Percentiles rank a stretch among this genome's conserved stretches.
Conservation (phyloP, 1,140 invertebrate genomes). For the Monomorium pharaonis region DNA sequence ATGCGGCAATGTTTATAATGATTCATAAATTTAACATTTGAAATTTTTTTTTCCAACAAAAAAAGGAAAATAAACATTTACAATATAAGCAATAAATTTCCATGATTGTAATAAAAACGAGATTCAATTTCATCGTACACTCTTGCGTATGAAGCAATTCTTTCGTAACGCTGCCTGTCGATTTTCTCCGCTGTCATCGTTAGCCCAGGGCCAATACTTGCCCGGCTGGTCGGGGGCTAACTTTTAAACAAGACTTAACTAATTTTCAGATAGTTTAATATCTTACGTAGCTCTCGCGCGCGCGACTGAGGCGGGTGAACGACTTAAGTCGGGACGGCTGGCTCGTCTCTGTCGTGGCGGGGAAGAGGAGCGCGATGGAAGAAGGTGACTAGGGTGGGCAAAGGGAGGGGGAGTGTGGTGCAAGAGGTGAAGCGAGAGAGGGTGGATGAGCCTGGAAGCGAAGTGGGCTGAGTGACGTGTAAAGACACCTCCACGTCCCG, state of each 20-base stretch:
- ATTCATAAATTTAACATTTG: neutral
- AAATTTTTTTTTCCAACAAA: too few relatives aligned
- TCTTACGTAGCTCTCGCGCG: slow-evolving; percentile 75
- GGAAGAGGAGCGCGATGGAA: slow-evolving; percentile 58
- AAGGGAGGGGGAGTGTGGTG: slow-evolving; percentile 25
- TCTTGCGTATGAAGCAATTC: neutral
- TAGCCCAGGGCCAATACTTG: slow-evolving; percentile 69
- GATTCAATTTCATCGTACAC: neutral
- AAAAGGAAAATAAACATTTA: neutral
- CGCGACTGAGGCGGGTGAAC: slow-evolving; percentile 75
- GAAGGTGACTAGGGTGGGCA: slow-evolving; percentile 33
- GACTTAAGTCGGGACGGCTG: slow-evolving; percentile 83
- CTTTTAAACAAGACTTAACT: slow-evolving; percentile 84
- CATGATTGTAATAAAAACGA: neutral
- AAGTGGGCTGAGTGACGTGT: slow-evolving; percentile 84
- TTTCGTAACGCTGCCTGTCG: slow-evolving; percentile 55
- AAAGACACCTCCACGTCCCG: slow-evolving; percentile 85
- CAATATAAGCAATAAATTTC: slow-evolving; percentile 11
- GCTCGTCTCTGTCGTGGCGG: slow-evolving; percentile 77
- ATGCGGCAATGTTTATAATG: neutral
- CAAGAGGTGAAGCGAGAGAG: slow-evolving; percentile 66
- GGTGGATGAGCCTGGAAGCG: slow-evolving; percentile 83
- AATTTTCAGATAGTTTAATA: slow-evolving; percentile 85
- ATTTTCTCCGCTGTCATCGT: slow-evolving; percentile 56
- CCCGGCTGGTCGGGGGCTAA: slow-evolving; percentile 71